Evolutionary conservation across 1,140 invertebrate genomes (phyloP), one percentile per base, ranked within the genome.

Genomic region (Drosophila chauvacae): DNA sequence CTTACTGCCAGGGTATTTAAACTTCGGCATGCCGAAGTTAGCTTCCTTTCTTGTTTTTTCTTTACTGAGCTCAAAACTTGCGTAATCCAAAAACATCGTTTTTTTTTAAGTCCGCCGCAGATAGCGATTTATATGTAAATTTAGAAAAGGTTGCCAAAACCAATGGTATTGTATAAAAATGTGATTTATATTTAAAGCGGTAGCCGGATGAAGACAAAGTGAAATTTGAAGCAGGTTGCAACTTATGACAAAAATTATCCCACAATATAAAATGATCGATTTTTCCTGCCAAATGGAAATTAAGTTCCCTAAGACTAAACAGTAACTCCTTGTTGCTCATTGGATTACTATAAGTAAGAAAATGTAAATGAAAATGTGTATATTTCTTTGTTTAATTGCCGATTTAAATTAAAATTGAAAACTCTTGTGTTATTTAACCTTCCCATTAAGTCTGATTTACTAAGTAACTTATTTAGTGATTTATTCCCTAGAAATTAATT

Each of bases 121-220:
- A 35, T 58, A 39, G 60, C 72, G 61, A 80, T 88, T 88, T 63
- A 59, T 70, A 87, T 87, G 84, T 69, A 65, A 87, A 87, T 83
- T 44, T 7, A 44, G 59, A 77, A 33, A 37, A 47, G 13, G 35
- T 70, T 83, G 74, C 66, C 59, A 73, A 63, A 71, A 80, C 68
- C 73, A 51, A 59, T 45, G 41, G 35, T 45, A 44, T 72, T 75
- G 66, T 77, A 64, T 69, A 81, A 70, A 65, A 35, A 18, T 28
- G 42, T 37, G 56, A 75, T 77, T 76, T 76, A 56, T 76, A 68
- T 65, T 44, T 26, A 50, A 64, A n/a, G 16, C 37, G 26, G n/a
- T 26, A 26, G 30, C 39, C 57, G 57, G 69, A 71, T 35, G 28
- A 13, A 37, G 28, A 26, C 14, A 37, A 41, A 62, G 56, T 47